These are phyloP conservation scores for Drosophila colorata DNA, from an alignment of 2,888 invertebrate genomes.

Conservation along the genomic window DNA sequence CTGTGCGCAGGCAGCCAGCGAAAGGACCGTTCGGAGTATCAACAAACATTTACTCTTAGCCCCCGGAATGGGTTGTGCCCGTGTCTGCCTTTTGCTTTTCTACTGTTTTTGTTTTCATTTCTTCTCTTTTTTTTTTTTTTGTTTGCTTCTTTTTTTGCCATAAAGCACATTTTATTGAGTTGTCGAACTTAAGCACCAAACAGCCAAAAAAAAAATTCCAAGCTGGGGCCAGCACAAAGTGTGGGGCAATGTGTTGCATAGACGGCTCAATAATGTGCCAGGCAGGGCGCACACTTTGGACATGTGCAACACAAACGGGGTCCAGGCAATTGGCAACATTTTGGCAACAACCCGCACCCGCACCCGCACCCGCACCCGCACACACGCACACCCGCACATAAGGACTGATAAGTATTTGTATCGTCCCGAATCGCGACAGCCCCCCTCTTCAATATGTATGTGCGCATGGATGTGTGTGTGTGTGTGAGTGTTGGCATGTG, in stretches of 20 bases:
- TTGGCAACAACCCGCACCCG: slow-evolving; percentile 55
- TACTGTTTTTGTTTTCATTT: slow-evolving; percentile 44
- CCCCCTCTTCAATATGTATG: slow-evolving; percentile 18
- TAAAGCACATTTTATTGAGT: slow-evolving; percentile 85
- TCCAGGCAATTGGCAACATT: slow-evolving; percentile 74
- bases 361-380: slow-evolving; percentile 34
- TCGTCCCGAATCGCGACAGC: slow-evolving; percentile 56
- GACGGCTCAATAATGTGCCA: slow-evolving; percentile 77
- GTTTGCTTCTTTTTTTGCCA: slow-evolving; percentile 68
- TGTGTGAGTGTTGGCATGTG: slow-evolving; percentile 4
- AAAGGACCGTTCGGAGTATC: slow-evolving; percentile 44
- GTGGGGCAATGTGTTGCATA: slow-evolving; percentile 79
- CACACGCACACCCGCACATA: slow-evolving; percentile 27
- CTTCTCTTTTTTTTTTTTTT: slow-evolving; percentile 13
- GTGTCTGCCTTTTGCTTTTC: slow-evolving; percentile 64
- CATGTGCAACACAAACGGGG: slow-evolving; percentile 66
- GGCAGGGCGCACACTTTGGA: slow-evolving; percentile 50
- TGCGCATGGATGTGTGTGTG: slow-evolving; percentile 11
- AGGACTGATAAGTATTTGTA: slow-evolving; percentile 70
- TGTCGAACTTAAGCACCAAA: slow-evolving; percentile 82
- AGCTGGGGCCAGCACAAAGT: slow-evolving; percentile 38
- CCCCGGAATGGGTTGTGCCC: slow-evolving; percentile 57
- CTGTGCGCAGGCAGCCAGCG: slow-evolving; percentile 20
- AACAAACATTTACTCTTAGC: slow-evolving; percentile 63
- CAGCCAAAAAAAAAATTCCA: slow-evolving; percentile 51